Evolutionary conservation across 2,113 vertebrate genomes (phyloP).

Genomic region (Pelecanoides urinatrix): DNA sequence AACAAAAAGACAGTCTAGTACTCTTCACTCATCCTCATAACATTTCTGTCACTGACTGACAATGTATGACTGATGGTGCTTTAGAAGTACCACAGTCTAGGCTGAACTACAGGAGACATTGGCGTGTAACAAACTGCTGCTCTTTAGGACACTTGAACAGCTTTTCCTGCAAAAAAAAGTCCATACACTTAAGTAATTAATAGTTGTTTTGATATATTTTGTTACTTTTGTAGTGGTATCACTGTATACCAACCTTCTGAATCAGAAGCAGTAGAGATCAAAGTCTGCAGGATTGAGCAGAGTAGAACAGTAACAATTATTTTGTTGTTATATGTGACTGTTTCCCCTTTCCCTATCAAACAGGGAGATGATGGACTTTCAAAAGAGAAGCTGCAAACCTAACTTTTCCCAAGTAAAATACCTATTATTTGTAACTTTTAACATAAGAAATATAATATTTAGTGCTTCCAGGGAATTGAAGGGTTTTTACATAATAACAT

Average conservation of each 20-base stretch:
- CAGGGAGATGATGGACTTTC: background rate
- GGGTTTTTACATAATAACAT: background rate
- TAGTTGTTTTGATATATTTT: background rate
- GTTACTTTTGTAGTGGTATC: background rate
- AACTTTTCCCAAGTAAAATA: background rate
- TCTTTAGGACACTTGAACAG: background rate
- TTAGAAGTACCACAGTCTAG: background rate
- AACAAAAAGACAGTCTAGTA: background rate
- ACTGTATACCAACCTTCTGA: background rate
- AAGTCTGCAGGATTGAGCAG: background rate
- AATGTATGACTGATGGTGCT: background rate
- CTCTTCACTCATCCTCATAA: background rate
- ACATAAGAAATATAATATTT: background rate
- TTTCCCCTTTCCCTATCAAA: background rate
- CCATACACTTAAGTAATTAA: background rate
- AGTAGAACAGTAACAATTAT: background rate
- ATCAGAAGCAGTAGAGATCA: background rate
- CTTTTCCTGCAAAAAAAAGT: background rate
- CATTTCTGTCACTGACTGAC: background rate
- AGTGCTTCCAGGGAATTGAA: background rate
- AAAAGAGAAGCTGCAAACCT: background rate
- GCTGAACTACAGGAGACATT: background rate
- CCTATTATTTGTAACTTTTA: conserved; percentile 1
- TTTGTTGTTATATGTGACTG: background rate
- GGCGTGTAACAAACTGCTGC: background rate